These are phyloP conservation scores for Monochamus saltuarius DNA, from an alignment of 1,140 invertebrate species.

Conservation along the genomic window DNA sequence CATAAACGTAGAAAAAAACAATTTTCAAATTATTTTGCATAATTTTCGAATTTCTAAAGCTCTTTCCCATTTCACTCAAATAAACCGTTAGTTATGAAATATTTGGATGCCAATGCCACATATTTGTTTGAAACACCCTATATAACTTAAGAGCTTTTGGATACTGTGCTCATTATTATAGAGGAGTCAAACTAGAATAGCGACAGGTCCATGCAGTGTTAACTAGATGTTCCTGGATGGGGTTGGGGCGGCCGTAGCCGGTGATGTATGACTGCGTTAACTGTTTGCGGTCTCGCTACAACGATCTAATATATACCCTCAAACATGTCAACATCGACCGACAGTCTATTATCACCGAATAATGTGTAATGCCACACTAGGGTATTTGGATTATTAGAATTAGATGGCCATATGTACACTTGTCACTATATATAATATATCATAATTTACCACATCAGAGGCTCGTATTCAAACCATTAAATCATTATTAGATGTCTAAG, in stretches of 20 bases:
- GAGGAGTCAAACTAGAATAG: slow-evolving; percentile 4
- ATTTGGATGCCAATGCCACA: too few relatives aligned
- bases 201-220: slow-evolving; percentile 18
- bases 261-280: slow-evolving; percentile 29
- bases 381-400: slow-evolving; percentile 15
- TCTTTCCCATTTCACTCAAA: too few relatives aligned
- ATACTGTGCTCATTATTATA: slow-evolving; percentile 7
- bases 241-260: slow-evolving; percentile 4
- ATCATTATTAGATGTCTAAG: too few relatives aligned
- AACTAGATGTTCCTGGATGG: slow-evolving; percentile 18
- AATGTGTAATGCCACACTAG: slow-evolving; percentile 29
- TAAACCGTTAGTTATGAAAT: too few relatives aligned
- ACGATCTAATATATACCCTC: slow-evolving; percentile 31
- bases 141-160: too few relatives aligned
- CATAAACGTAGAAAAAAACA: too few relatives aligned
- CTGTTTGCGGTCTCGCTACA: slow-evolving; percentile 37
- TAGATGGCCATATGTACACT: slow-evolving; percentile 8
- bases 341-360: slow-evolving; percentile 31
- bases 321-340: slow-evolving; percentile 30
- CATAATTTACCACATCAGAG: too few relatives aligned
- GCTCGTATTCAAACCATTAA: too few relatives aligned
- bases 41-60: too few relatives aligned
- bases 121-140: too few relatives aligned
- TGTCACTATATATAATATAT: neutral
- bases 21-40: too few relatives aligned